Evolutionary conservation across 2,113 vertebrate species (phyloP), one percentile per base, ranked within the genome.

Genomic region (Phrynosoma blainvillii): DNA sequence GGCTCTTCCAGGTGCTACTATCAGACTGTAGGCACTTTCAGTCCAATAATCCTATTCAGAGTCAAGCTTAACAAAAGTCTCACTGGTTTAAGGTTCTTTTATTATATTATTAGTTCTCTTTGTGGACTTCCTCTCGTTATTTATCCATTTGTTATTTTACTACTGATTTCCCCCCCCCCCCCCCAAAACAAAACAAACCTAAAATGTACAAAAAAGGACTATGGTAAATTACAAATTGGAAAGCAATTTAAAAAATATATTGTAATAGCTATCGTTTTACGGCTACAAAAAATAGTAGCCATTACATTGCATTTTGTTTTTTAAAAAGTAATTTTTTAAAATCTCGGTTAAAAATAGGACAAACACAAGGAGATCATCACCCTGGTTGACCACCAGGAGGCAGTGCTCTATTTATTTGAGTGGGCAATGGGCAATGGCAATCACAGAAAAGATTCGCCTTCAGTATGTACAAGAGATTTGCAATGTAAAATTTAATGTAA

Each of bases 311-410:
- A 7, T 59, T 14, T 62, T 62, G 59, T 62, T 16, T 62, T 62
- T 14, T 16, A 16, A 62, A 62, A 62, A 18, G 13, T 62, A 16
- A 62, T 18, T 87, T 59, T 87, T 30, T 86, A 40, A 70, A 47
- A 47, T 47, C 47, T 47, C 5, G 2, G 47, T 47, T 47, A 5
- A 47, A 47, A 47, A 73, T 59, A 27, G 13, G 59, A 18, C 56
- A 82, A 80, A 18, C 0, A 2, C 73, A 9, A 25, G 62, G 8
- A 20, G 68, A 87, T 56, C 84, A 81, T 59, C 88, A 62, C 93
- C 76, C 78, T 3, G 0, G 73, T 91, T 87, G 74, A 66, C 96
- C 96, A 95, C 95, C 90, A 97, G 96, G 94, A 95, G 96, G 88
- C 96, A n/a, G 93, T 91, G 91, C 88, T 5, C 90, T 83, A 92